These are phyloP conservation scores for Phodopus roborovskii DNA, from an alignment of 2,113 vertebrate genomes.

Conservation along the genomic window DNA sequence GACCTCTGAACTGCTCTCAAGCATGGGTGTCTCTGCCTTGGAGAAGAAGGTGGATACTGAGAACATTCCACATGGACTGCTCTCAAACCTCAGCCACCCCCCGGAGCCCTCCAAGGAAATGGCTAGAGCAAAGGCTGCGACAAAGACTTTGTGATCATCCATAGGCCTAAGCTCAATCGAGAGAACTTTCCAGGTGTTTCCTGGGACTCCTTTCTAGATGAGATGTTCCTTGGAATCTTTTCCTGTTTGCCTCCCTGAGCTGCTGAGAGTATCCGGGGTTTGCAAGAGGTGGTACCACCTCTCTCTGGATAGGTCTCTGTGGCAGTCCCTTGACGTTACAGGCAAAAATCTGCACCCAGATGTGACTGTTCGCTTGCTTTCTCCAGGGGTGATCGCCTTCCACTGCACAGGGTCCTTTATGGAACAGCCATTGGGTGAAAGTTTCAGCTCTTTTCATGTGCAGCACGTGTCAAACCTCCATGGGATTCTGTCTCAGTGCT, in stretches of 20 bases:
- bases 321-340: constrained; percentile 93
- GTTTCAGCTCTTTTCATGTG: constrained; percentile 86
- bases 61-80: constrained; percentile 90
- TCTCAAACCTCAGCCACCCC: constrained; percentile 80
- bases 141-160: constrained; percentile 87
- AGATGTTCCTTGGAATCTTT: constrained; percentile 92
- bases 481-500: constrained; percentile 89
- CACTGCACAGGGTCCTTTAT: constrained; percentile 93
- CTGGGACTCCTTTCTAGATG: constrained; percentile 94
- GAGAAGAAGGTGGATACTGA: constrained; percentile 87
- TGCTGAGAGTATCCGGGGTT: constrained; percentile 87
- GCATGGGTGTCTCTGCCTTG: constrained; percentile 83
- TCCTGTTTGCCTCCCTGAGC: constrained; percentile 90
- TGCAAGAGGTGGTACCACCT: constrained; percentile 93
- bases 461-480: constrained; percentile 87
- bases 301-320: constrained; percentile 94
- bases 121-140: constrained; percentile 86
- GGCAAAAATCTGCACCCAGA: constrained; percentile 87
- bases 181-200: too few species aligned
- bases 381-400: constrained; percentile 88
- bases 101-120: constrained; percentile 87
- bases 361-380: constrained; percentile 90
- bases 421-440: constrained; percentile 85
- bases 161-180: too few species aligned
- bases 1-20: constrained; percentile 78